phyloP scores from a whole-genome alignment of 2,797 vertebrate species.

The Cheirogaleus major region DNA sequence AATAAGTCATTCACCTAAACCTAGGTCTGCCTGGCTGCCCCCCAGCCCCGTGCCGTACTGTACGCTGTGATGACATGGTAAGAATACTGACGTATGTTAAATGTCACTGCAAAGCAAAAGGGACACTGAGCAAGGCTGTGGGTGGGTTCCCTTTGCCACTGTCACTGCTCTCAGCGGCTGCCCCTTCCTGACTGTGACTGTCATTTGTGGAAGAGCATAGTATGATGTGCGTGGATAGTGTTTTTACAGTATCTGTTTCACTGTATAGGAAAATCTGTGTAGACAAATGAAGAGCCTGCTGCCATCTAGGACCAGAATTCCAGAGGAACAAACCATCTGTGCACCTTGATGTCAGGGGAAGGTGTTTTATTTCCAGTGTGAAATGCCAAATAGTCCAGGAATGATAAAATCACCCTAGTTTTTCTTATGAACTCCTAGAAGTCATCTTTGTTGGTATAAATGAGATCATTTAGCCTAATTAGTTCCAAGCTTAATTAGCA shows the following conservation, averaged over 20 bases:
- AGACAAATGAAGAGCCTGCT: slow-evolving; percentile 45
- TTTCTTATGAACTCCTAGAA: slow-evolving; percentile 88
- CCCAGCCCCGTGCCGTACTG: neutral
- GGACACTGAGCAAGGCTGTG: neutral
- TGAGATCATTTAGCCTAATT: slow-evolving; percentile 95
- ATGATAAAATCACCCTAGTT: slow-evolving; percentile 84
- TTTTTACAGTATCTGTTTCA: neutral
- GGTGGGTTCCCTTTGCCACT: neutral
- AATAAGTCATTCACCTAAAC: neutral
- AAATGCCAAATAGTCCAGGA: slow-evolving; percentile 80
- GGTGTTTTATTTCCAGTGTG: slow-evolving; percentile 67
- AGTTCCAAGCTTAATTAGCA: slow-evolving; percentile 97
- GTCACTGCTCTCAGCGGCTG: neutral
- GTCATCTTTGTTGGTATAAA: slow-evolving; percentile 92
- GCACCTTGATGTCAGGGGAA: slow-evolving; percentile 27
- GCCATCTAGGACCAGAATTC: slow-evolving; percentile 55
- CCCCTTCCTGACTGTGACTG: neutral
- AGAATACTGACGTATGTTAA: neutral
- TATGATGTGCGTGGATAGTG: neutral
- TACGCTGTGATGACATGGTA: neutral
- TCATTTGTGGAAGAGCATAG: neutral
- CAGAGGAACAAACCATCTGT: neutral
- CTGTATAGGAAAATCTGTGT: neutral
- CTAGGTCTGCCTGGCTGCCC: neutral
- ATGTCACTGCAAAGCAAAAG: neutral